Base-by-base conservation (phyloP, 2,113 vertebrate genomes). In the Pelodiscus sinensis region DNA sequence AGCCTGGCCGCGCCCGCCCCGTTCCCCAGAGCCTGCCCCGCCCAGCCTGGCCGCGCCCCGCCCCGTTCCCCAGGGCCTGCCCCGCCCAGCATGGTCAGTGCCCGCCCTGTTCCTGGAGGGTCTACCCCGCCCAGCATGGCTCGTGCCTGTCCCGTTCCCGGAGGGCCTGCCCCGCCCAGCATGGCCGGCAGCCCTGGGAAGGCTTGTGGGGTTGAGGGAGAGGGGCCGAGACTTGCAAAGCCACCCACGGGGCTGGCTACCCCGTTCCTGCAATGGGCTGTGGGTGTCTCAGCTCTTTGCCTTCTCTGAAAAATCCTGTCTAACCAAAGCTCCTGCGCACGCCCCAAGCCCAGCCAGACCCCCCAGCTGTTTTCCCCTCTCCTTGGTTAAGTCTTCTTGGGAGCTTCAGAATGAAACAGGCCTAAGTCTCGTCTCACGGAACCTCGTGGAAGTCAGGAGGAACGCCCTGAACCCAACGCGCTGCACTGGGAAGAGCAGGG, bases 131-230 rank as follows among this genome's bases (percentile, higher is more conserved):
- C 38, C 38, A 44, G 38, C 38, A 44, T 44, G 38, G 38, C 38
- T n/a, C 38, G 38, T 5, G 38, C 38, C 38, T 3, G 38, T 5
- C 38, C 38, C 38, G 38, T 44, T 44, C 38, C 38, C 5, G 38
- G 4, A 44, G 38, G 38, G 38, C 38, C 38, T 44, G 38, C 38
- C 38, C 38, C 5, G 38, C 38, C 38, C 38, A 44, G 38, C 38
- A 44, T 44, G 38, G 38, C 38, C 38, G 38, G 38, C 38, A 44
- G 38, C 38, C 38, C 38, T 44, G 4, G 81, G 31, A 79, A 51
- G 0, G 1, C 3, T 0, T 1, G 19, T 1, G 54, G 1, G 31
- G 19, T 24, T 9, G 9, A 57, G 4, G 16, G 51, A 1, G 0
- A 86, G n/a, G 2, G 14, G 38, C 68, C 38, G 21, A 24, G 79